phyloP scores from a whole-genome alignment of 2,888 invertebrate species.

The Podabrus alpinus region DNA sequence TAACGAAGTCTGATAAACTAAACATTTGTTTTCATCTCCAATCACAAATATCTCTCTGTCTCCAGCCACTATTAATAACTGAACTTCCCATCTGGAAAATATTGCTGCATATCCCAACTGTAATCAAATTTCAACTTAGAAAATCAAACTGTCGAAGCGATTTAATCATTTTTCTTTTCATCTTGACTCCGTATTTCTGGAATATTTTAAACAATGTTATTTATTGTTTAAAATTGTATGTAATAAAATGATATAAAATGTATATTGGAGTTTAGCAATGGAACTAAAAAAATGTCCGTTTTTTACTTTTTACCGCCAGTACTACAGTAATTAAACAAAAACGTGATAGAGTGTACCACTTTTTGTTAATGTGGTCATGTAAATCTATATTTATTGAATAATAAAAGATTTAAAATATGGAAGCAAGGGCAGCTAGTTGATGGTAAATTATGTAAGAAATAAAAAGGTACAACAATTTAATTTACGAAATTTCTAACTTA shows the following conservation, averaged over 20 bases:
- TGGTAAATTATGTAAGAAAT: too few species aligned
- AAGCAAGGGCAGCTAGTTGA: too few species aligned
- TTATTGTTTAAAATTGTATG: neutral
- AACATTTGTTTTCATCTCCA: slow-evolving; percentile 45
- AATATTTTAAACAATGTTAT: neutral
- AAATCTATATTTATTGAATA: too few species aligned
- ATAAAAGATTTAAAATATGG: too few species aligned
- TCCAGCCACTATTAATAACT: slow-evolving; percentile 43
- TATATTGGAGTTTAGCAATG: too few species aligned
- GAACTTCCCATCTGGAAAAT: slow-evolving; percentile 46
- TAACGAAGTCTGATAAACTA: slow-evolving; percentile 46
- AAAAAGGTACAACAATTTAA: too few species aligned
- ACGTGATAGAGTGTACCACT: too few species aligned
- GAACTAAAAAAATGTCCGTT: too few species aligned
- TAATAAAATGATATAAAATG: neutral
- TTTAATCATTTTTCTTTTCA: slow-evolving; percentile 25
- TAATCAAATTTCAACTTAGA: slow-evolving; percentile 41
- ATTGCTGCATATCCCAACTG: slow-evolving; percentile 41
- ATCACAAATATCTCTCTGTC: slow-evolving; percentile 42
- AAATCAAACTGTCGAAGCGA: slow-evolving; percentile 28
- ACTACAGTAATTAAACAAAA: too few species aligned
- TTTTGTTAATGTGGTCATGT: too few species aligned
- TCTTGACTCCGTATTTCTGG: neutral
- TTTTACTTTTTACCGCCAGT: too few species aligned
- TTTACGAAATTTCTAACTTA: too few species aligned